Evolutionary conservation across 1,140 invertebrate species (phyloP).

Genomic region (Bombus turneri): DNA sequence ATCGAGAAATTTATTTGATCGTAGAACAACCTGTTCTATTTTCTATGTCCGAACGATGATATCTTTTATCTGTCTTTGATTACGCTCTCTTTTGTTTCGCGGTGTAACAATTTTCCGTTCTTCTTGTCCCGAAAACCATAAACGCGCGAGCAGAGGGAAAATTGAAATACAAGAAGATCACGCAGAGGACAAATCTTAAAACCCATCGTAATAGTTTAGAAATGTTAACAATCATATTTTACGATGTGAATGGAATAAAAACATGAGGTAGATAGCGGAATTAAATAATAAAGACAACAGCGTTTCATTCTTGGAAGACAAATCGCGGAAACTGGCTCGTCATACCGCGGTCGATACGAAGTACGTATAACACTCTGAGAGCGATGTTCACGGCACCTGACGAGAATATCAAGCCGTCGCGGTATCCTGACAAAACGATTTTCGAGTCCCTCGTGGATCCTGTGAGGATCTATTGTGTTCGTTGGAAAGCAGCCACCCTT

Average conservation of each 20-base stretch:
- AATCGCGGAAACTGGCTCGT: slow-evolving; percentile 74
- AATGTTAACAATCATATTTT: no score
- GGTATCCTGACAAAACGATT: slow-evolving; percentile 73
- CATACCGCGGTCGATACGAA: slow-evolving; percentile 53
- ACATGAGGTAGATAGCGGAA: neutral
- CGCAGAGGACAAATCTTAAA: no score
- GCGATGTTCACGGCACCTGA: slow-evolving; percentile 73
- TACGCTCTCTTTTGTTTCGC: no score
- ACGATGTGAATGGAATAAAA: no score
- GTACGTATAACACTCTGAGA: slow-evolving; percentile 62
- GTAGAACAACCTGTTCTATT: neutral
- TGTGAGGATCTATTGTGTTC: slow-evolving; percentile 55
- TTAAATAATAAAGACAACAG: slow-evolving; percentile 11
- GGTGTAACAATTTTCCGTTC: no score
- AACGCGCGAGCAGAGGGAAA: no score
- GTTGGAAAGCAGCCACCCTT: slow-evolving; percentile 39
- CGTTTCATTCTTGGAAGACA: slow-evolving; percentile 65
- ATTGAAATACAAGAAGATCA: neutral
- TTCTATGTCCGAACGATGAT: no score
- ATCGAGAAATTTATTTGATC: neutral
- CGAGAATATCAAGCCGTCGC: slow-evolving; percentile 73
- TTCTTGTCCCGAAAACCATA: no score
- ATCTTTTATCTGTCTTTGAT: neutral
- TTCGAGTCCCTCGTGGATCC: slow-evolving; percentile 69
- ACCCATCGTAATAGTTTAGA: neutral